Conservation (phyloP, 2,797 vertebrate genomes). For the Ciconia nigra region DNA sequence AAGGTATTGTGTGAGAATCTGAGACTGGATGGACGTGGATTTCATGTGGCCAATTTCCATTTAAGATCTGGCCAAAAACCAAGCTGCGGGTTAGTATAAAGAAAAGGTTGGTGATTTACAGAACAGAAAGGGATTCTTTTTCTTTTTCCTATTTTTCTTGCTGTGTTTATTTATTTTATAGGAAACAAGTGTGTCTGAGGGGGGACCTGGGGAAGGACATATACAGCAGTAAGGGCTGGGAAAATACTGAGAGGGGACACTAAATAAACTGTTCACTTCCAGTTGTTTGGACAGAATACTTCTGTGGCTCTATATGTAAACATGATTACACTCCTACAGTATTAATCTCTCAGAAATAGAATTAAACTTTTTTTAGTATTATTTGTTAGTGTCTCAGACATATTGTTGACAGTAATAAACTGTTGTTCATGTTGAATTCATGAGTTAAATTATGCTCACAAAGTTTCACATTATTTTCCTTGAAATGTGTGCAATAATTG, state of each 20-base stretch:
- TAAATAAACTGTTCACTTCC: not conserved
- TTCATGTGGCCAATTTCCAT: not conserved
- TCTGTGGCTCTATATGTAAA: not conserved
- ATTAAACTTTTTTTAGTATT: not conserved
- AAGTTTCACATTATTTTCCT: not conserved
- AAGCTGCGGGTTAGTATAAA: not conserved
- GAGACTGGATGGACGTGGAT: not conserved
- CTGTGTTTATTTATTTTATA: not conserved
- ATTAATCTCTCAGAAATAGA: not conserved
- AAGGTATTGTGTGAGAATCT: not conserved
- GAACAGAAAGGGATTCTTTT: not conserved
- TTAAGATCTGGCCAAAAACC: not conserved
- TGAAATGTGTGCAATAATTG: not conserved
- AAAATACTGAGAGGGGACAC: not conserved
- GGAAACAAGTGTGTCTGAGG: not conserved
- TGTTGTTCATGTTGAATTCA: not conserved
- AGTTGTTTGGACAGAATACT: not conserved
- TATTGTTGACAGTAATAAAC: not conserved
- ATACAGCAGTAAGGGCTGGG: not conserved
- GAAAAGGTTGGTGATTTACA: not conserved
- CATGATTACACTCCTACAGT: not conserved
- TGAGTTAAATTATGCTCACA: not conserved
- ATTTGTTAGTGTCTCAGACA: not conserved
- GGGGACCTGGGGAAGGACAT: not conserved
- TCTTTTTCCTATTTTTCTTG: not conserved